These are phyloP conservation scores for Plemyria rubiginata DNA, from an alignment of 2,888 invertebrate genomes.

Conservation along the genomic window DNA sequence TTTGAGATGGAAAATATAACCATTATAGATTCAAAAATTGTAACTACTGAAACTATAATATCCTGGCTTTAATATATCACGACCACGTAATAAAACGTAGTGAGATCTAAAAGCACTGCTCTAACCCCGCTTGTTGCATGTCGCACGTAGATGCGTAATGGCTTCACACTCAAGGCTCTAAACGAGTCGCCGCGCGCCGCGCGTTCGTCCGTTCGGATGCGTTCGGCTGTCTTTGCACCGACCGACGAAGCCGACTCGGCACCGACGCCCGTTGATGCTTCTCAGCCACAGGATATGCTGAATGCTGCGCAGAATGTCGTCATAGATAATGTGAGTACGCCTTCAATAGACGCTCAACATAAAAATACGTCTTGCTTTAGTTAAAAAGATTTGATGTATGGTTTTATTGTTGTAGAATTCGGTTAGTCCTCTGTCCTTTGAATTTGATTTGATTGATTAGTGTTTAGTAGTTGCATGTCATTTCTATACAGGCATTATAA, in stretches of 20 bases:
- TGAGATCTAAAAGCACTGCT: not conserved
- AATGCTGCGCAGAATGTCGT: conserved; percentile 9
- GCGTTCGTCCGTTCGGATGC: conserved; percentile 58
- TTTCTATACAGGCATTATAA: no score
- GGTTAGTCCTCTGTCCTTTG: not conserved
- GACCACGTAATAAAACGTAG: not conserved
- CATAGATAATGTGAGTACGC: conserved; percentile 28
- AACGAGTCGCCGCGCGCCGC: conserved; percentile 47
- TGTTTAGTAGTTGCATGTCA: no score
- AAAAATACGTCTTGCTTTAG: not conserved
- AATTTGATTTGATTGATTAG: no score
- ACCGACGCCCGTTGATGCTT: not conserved
- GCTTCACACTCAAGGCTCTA: conserved; percentile 53
- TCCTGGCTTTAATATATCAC: no score
- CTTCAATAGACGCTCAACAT: no score
- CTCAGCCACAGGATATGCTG: conserved; percentile 1
- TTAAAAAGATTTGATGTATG: no score
- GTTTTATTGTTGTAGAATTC: not conserved
- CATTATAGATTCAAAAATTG: no score
- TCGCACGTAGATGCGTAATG: conserved; percentile 61
- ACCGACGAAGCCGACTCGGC: conserved; percentile 4
- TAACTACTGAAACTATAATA: no score
- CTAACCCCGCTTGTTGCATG: conserved; percentile 49
- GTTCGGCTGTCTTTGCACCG: conserved; percentile 49
- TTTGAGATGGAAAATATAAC: no score